Evolutionary conservation across 2,888 invertebrate genomes (phyloP), one percentile per base, ranked within the genome.

Genomic region (Hirtodrosophila trivittata): DNA sequence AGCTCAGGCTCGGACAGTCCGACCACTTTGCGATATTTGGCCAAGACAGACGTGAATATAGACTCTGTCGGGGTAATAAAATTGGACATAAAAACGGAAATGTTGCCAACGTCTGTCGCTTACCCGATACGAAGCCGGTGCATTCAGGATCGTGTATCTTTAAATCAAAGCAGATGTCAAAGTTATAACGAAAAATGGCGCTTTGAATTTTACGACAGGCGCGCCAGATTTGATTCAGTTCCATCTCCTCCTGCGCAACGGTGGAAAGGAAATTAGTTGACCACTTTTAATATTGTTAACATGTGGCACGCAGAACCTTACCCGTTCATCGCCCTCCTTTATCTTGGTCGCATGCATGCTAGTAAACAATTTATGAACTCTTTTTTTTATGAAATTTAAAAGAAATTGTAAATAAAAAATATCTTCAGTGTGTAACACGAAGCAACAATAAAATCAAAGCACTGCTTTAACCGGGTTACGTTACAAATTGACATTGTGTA

Each of bases 181-280:
- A 92, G 9, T 94, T 94, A 74, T 94, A 93, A 67, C 95, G 93
- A 90, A 94, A 95, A 56, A 94, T 93, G 1, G 95, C 94, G 10
- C 94, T 94, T 66, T 95, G 93, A 88, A 96, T 95, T 92, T 95
- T 96, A 90, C 95, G 95, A 91, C 95, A 95, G 16, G 94, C 94
- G 86, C 94, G 93, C 95, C 95, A 95, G 51, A 95, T 93, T 89
- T 95, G 94, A 41, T 93, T 92, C 64, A 95, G 91, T 28, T 82
- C 76, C 78, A 85, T 76, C 13, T 85, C 87, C 66, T 77, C 82
- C 82, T 83, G 51, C 46, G 12, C 7, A 1, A 21, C 9, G 9
- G 13, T 21, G 18, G 18, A 21, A 21, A 28, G 1, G 28, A 28
- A 28, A 28, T 59, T 54, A 55, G 45, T 50, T 64, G 35, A 39